A percentile compares a stretch with the other conserved stretches of the same genome.
Evolutionary conservation across 2,888 invertebrate genomes (phyloP).

Genomic region (Agrochola litura): DNA sequence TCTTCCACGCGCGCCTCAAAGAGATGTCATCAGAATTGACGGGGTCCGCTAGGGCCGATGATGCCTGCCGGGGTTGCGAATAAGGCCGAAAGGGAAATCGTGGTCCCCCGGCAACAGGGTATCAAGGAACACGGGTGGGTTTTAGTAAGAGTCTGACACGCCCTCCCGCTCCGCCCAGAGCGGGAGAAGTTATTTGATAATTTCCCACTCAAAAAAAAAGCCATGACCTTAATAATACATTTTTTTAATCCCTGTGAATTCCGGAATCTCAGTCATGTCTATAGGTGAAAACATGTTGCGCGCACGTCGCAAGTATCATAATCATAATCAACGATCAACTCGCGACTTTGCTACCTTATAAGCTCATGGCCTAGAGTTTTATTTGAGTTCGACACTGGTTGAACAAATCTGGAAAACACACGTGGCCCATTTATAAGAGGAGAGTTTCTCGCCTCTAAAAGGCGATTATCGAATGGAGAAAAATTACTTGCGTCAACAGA

Average conservation of each 20-base stretch:
- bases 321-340: background rate
- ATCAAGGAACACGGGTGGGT: no score
- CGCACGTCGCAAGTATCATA: background rate
- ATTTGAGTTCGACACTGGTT: background rate
- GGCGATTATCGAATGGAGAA: background rate
- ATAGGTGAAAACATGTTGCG: background rate
- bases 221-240: background rate
- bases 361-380: background rate
- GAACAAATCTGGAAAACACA: background rate
- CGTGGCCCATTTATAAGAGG: background rate
- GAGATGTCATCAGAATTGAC: no score
- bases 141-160: no score
- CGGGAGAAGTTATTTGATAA: no score
- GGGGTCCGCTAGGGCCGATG: no score
- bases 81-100: no score
- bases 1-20: no score
- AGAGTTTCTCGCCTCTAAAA: background rate
- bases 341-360: background rate
- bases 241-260: background rate
- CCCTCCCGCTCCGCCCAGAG: no score
- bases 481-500: no score
- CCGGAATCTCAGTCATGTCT: background rate
- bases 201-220: no score
- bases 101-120: no score
- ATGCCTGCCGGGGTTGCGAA: no score